These are phyloP conservation scores for Punctoribates punctum DNA, from an alignment of 2,888 invertebrate genomes.

Conservation along the genomic window DNA sequence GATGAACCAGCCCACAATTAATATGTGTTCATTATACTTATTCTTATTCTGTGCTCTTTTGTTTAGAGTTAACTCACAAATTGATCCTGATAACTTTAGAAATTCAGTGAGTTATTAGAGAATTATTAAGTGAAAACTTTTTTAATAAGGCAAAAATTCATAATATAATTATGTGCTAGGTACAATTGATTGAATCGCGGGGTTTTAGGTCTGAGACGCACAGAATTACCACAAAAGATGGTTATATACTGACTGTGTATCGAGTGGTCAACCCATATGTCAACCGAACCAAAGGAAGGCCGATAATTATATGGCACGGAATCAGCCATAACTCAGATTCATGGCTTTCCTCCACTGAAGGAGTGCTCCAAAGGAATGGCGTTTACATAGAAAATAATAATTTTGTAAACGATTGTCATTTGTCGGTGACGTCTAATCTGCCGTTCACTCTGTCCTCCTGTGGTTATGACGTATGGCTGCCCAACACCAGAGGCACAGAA, in stretches of 20 bases:
- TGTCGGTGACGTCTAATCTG: background rate
- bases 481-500: conserved; percentile 4
- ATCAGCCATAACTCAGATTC: conserved; percentile 37
- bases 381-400: conserved; percentile 16
- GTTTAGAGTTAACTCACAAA: too few relatives aligned
- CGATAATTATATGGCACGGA: conserved; percentile 40
- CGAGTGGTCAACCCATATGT: conserved; percentile 29
- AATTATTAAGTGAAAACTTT: too few relatives aligned
- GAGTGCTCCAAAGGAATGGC: background rate
- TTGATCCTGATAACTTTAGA: too few relatives aligned
- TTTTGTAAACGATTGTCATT: conserved; percentile 19
- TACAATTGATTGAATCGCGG: conserved; percentile 39
- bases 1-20: too few relatives aligned
- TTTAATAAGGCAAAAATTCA: too few relatives aligned
- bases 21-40: too few relatives aligned
- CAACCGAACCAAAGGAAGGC: background rate
- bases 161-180: conserved; percentile 10
- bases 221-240: conserved; percentile 36
- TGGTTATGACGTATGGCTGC: conserved; percentile 41
- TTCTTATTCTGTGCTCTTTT: too few relatives aligned
- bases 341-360: conserved; percentile 36
- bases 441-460: conserved; percentile 28
- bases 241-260: conserved; percentile 31
- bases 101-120: too few relatives aligned
- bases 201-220: conserved; percentile 33